Evolutionary conservation across 2,888 invertebrate genomes (phyloP).

Genomic region (Galerucella calmariensis): DNA sequence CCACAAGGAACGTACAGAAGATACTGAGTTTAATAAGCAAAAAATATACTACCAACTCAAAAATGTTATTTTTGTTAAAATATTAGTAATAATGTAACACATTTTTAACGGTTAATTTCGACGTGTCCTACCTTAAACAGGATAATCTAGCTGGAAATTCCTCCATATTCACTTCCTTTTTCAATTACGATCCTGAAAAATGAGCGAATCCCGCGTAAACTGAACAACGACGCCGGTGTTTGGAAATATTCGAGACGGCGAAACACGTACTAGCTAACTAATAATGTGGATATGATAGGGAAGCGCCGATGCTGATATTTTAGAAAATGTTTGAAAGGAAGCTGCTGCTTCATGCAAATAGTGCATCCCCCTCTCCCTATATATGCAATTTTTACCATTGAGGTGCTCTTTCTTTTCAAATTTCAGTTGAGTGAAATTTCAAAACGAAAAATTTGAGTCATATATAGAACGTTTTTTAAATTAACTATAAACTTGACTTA

Average conservation of each 20-base stretch:
- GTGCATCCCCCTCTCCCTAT: not conserved
- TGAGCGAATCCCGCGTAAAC: constrained; percentile 4
- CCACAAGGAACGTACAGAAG: too few species aligned
- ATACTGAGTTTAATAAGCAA: too few species aligned
- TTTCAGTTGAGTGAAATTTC: too few species aligned
- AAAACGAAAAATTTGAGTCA: too few species aligned
- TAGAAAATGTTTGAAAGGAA: not conserved
- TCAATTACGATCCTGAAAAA: not conserved
- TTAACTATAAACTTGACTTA: not conserved
- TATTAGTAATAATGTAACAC: not conserved
- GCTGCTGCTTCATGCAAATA: not conserved
- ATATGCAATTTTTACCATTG: not conserved
- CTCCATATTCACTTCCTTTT: not conserved
- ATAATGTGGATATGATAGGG: constrained; percentile 3
- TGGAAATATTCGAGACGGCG: not conserved
- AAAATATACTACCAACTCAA: too few species aligned
- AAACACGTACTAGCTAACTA: not conserved
- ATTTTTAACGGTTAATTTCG: not conserved
- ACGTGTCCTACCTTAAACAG: constrained; percentile 10
- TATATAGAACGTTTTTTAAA: too few species aligned
- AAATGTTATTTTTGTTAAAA: not conserved
- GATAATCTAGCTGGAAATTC: constrained; percentile 14
- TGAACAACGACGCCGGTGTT: not conserved
- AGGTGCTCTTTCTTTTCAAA: too few species aligned
- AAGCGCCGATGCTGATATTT: not conserved